These are phyloP conservation scores for Heliconius melpomene DNA, from an alignment of 1,140 invertebrate genomes.

Conservation along the genomic window DNA sequence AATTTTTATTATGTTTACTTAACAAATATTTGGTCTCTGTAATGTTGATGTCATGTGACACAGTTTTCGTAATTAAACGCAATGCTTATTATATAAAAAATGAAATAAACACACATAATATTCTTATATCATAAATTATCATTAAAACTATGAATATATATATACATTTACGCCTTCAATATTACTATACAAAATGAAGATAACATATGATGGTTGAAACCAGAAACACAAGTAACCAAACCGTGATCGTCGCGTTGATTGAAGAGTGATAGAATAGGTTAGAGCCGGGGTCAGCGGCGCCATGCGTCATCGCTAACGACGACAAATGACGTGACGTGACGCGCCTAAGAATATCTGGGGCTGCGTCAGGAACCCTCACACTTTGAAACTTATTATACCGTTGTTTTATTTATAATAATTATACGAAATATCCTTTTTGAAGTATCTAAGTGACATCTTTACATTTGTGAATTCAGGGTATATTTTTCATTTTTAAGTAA, in stretches of 20 bases:
- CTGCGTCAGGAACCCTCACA: constrained; percentile 35
- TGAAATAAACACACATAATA: neutral
- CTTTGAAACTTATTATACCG: constrained; percentile 19
- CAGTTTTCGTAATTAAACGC: neutral
- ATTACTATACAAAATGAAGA: neutral
- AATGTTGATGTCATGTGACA: neutral
- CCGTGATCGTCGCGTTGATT: constrained; percentile 51
- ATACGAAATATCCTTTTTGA: neutral
- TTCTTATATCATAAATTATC: neutral
- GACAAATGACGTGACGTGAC: constrained; percentile 78
- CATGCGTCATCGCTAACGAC: constrained; percentile 80
- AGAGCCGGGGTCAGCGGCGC: constrained; percentile 66
- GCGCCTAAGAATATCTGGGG: constrained; percentile 45
- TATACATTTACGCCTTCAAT: neutral
- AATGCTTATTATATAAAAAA: neutral
- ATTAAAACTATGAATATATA: neutral
- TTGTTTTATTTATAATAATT: constrained; percentile 37
- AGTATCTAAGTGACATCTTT: neutral
- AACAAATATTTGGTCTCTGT: neutral
- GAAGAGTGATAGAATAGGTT: constrained; percentile 75
- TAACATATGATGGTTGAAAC: neutral
- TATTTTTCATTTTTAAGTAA: neutral
- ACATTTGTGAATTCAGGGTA: neutral
- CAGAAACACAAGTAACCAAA: constrained; percentile 10
- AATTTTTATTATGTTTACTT: constrained; percentile 19